Conservation (phyloP, 2,113 vertebrate species). For the Rhynchopsitta pachyrhyncha region DNA sequence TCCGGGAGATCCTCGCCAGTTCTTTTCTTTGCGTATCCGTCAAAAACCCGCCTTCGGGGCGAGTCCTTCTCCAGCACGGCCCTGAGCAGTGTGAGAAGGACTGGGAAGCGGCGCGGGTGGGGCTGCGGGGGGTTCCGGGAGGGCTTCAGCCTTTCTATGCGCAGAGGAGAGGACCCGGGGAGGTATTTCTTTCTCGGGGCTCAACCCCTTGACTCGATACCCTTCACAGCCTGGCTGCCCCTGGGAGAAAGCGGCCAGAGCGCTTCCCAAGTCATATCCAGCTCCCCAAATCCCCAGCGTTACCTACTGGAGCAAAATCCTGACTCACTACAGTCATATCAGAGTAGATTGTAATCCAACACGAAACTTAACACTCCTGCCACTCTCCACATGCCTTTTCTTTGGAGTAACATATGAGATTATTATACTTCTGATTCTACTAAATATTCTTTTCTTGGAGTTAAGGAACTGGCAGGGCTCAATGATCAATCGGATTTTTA, state of each 20-base stretch:
- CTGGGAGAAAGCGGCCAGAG: neutral
- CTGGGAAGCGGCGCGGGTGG: accelerated
- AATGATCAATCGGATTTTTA: slow-evolving; percentile 49
- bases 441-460: slow-evolving; percentile 41
- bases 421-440: slow-evolving; percentile 51
- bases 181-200: neutral
- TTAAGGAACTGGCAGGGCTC: slow-evolving; percentile 46
- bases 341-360: slow-evolving; percentile 45
- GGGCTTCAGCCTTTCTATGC: neutral
- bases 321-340: slow-evolving; percentile 34
- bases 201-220: neutral
- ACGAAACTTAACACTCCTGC: neutral
- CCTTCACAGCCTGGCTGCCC: neutral
- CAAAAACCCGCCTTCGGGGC: neutral
- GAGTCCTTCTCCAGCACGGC: neutral
- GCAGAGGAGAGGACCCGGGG: neutral
- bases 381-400: slow-evolving; percentile 47
- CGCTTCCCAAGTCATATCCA: neutral
- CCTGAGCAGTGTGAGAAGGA: neutral
- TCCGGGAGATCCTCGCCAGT: neutral
- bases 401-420: slow-evolving; percentile 52
- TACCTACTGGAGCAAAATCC: neutral
- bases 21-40: neutral
- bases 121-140: neutral
- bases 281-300: neutral